Conservation (phyloP, 2,113 vertebrate species). For the Lethenteron reissneri region DNA sequence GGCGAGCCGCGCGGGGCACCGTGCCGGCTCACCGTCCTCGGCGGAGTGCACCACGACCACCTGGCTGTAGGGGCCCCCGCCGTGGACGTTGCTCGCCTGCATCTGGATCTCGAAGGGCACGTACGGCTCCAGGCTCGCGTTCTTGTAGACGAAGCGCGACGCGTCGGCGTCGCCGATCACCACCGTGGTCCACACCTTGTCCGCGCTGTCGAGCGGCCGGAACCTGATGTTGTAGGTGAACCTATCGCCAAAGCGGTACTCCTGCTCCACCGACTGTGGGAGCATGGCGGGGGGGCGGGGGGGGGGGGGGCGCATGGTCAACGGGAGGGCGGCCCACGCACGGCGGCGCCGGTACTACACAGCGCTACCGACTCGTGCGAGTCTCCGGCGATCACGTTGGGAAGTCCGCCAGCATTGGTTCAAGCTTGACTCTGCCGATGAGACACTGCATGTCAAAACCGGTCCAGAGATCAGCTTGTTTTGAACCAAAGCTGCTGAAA, state of each 20-base stretch:
- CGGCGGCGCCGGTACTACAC: not conserved
- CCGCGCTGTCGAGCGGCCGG: conserved; percentile 31
- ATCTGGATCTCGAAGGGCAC: conserved; percentile 78
- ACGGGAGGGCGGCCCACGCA: not conserved
- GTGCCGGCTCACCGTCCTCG: conserved; percentile 44
- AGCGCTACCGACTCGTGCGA: too few relatives aligned
- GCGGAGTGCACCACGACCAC: conserved; percentile 51
- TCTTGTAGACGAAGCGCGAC: conserved; percentile 60
- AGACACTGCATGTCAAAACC: too few relatives aligned
- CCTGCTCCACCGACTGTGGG: conserved; percentile 53
- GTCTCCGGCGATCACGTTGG: too few relatives aligned
- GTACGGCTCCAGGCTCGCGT: conserved; percentile 39
- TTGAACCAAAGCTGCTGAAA: too few relatives aligned
- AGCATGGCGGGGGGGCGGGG: not conserved
- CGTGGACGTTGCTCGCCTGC: conserved; percentile 65
- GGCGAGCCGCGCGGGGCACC: too few relatives aligned
- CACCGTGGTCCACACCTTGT: conserved; percentile 49
- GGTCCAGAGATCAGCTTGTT: too few relatives aligned
- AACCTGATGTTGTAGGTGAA: conserved; percentile 89
- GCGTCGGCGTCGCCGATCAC: conserved; percentile 50
- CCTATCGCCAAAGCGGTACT: conserved; percentile 73
- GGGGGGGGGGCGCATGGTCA: not conserved
- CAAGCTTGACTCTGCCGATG: too few relatives aligned
- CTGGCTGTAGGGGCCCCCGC: conserved; percentile 70
- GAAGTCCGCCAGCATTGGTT: too few relatives aligned